These are phyloP conservation scores for Pteromalus puparum DNA, from an alignment of 1,140 invertebrate genomes.

Conservation along the genomic window DNA sequence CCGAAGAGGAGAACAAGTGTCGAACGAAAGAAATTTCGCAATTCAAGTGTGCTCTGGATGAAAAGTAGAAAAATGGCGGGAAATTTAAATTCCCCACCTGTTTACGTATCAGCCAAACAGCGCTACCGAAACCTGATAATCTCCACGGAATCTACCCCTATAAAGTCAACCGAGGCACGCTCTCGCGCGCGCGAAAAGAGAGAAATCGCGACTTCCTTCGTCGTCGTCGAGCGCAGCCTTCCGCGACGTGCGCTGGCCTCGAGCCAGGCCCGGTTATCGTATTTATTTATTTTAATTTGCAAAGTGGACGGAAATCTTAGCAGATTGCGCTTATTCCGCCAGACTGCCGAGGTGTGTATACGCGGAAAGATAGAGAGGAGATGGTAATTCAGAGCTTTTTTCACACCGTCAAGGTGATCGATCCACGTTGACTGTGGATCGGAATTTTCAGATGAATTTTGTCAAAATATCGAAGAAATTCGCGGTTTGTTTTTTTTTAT, in stretches of 20 bases:
- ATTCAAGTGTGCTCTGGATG: slow-evolving; percentile 53
- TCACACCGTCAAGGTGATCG: not conserved
- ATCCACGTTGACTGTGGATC: not conserved
- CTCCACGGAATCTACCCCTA: not conserved
- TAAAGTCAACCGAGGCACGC: no score
- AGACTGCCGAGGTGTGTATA: not conserved
- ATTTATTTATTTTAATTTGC: slow-evolving; percentile 59
- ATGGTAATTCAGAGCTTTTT: slow-evolving; percentile 10
- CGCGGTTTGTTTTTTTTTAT: no score
- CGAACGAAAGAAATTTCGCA: slow-evolving; percentile 31
- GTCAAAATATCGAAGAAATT: not conserved
- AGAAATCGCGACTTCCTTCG: not conserved
- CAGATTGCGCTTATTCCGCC: slow-evolving; percentile 53
- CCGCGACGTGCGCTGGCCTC: slow-evolving; percentile 41
- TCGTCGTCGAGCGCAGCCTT: not conserved
- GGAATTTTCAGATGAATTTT: not conserved
- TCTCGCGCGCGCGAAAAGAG: no score
- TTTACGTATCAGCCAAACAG: not conserved
- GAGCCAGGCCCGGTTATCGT: slow-evolving; percentile 45
- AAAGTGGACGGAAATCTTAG: slow-evolving; percentile 57
- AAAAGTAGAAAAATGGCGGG: no score
- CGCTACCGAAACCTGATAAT: not conserved
- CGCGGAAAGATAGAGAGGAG: not conserved
- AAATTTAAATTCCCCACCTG: not conserved
- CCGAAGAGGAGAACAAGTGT: not conserved